Evolutionary conservation across 2,888 invertebrate species (phyloP).

Genomic region (Pachliopta kotzebuea): DNA sequence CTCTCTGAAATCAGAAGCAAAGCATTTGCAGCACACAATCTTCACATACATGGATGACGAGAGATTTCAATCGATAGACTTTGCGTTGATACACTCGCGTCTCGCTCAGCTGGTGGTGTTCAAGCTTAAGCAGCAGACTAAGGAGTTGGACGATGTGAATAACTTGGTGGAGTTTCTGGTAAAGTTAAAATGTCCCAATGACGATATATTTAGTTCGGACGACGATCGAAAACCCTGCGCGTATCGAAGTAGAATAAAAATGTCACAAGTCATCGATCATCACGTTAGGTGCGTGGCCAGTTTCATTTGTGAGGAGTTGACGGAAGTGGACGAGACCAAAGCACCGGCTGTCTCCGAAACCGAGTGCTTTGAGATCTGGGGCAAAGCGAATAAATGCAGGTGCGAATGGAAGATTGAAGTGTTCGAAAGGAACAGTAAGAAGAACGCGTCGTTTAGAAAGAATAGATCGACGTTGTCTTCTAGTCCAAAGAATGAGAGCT

Average conservation of each 20-base stretch:
- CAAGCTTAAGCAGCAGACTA: conserved; percentile 75
- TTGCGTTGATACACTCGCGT: conserved; percentile 83
- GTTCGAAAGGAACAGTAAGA: conserved; percentile 73
- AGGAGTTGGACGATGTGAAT: conserved; percentile 64
- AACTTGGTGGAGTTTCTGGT: conserved; percentile 59
- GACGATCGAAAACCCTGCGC: conserved; percentile 64
- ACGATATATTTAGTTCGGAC: conserved; percentile 81
- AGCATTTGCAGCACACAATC: conserved; percentile 84
- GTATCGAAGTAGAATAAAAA: conserved; percentile 53
- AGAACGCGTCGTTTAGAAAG: conserved; percentile 76
- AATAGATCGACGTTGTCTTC: conserved; percentile 73
- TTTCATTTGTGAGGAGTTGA: conserved; percentile 66
- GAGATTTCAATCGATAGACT: conserved; percentile 83
- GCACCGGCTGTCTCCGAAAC: conserved; percentile 79
- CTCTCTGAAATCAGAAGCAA: conserved; percentile 83
- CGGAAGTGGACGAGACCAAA: conserved; percentile 54
- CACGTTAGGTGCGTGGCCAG: conserved; percentile 70
- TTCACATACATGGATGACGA: conserved; percentile 85
- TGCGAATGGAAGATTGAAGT: conserved; percentile 82
- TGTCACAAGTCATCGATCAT: conserved; percentile 54
- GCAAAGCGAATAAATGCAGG: conserved; percentile 76
- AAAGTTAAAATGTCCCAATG: conserved; percentile 66
- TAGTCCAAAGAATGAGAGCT: conserved; percentile 65
- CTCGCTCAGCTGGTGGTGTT: conserved; percentile 82
- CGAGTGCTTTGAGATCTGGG: conserved; percentile 82